A percentile compares a stretch with the other conserved stretches of the same genome.
Evolutionary conservation across 2,113 vertebrate genomes (phyloP).

Genomic region (Ivindomyrus marchei): DNA sequence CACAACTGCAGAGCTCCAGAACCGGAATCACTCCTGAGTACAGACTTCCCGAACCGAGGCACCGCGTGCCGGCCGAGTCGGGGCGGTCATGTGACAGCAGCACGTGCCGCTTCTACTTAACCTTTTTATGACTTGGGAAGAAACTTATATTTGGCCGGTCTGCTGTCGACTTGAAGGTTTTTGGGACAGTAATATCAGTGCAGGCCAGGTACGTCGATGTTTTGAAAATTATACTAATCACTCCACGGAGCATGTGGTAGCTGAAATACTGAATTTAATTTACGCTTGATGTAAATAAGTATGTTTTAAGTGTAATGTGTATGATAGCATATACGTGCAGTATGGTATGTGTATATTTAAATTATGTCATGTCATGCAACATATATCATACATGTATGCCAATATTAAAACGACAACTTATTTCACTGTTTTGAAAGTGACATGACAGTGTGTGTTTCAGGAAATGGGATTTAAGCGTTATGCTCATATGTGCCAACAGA

Average conservation of each 20-base stretch:
- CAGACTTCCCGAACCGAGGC: background rate
- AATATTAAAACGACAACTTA: background rate
- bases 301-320: background rate
- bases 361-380: background rate
- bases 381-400: background rate
- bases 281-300: background rate
- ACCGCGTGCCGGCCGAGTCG: background rate
- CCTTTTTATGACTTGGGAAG: background rate
- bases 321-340: background rate
- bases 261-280: background rate
- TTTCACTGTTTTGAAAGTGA: background rate
- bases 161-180: background rate
- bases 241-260: conserved; percentile 18
- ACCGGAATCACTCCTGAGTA: background rate
- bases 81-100: background rate
- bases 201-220: background rate
- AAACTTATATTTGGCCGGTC: background rate
- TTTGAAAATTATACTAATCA: conserved; percentile 15
- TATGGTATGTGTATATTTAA: background rate
- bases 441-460: background rate
- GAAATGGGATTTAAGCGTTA: background rate
- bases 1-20: background rate
- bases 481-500: background rate
- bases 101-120: background rate
- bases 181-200: background rate